phyloP scores from a whole-genome alignment of 2,113 vertebrate genomes.

The Hemibagrus wyckioides region DNA sequence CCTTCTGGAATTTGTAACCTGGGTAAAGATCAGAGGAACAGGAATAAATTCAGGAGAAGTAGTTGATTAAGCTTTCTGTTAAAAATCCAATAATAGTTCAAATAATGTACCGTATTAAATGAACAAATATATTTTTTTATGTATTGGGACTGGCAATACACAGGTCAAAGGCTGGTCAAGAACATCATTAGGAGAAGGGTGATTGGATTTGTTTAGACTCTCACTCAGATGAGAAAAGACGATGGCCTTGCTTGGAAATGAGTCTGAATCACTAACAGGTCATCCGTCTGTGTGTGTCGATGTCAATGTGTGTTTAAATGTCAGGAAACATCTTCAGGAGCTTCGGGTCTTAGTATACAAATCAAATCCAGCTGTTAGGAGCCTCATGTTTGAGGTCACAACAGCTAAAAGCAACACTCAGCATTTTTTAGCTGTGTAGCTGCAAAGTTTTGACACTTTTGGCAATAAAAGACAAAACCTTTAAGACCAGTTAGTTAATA shows the following conservation, averaged over 20 bases:
- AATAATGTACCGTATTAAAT: too few species aligned
- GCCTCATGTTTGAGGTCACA: not conserved
- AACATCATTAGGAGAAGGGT: not conserved
- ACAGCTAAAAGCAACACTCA: not conserved
- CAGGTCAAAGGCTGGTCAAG: not conserved
- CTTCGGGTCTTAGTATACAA: not conserved
- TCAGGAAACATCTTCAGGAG: not conserved
- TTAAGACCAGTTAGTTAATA: not conserved
- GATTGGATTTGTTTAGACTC: constrained; percentile 7
- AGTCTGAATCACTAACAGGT: constrained; percentile 1
- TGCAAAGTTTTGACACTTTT: not conserved
- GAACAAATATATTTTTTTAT: not conserved
- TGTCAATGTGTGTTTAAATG: not conserved
- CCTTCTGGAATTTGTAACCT: constrained; percentile 58
- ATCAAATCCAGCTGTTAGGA: not conserved
- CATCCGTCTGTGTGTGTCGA: not conserved
- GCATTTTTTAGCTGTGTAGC: not conserved
- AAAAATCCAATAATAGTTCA: not conserved
- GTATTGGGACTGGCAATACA: not conserved
- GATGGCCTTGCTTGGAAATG: not conserved
- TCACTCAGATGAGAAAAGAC: not conserved
- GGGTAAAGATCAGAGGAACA: not conserved
- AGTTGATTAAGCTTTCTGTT: not conserved
- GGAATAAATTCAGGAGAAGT: not conserved
- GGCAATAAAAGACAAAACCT: not conserved